Evolutionary conservation across 2,888 invertebrate genomes (phyloP).

Genomic region (Epinotia bilunana): DNA sequence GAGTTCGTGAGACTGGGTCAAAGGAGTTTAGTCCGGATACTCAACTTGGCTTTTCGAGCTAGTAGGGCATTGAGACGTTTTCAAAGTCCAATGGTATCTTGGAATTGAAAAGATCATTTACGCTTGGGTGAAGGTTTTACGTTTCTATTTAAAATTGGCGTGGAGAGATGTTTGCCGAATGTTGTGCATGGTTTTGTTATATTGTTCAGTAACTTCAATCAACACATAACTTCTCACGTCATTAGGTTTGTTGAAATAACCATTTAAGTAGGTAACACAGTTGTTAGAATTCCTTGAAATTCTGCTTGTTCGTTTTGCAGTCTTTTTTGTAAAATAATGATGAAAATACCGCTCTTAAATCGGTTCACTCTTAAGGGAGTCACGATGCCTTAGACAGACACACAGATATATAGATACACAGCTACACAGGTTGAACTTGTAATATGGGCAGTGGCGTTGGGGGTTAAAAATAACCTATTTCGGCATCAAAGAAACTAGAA

Average conservation of each 20-base stretch:
- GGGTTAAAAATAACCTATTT: neutral
- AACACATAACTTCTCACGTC: no score
- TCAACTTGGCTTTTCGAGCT: conserved; percentile 21
- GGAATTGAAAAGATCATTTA: conserved; percentile 18
- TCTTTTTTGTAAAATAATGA: no score
- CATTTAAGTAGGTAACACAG: neutral
- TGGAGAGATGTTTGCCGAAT: no score
- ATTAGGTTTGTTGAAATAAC: neutral
- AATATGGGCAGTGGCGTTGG: no score
- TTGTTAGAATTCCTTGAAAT: neutral
- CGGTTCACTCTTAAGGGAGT: no score
- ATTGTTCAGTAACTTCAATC: no score
- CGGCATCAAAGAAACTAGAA: neutral
- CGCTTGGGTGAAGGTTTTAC: neutral
- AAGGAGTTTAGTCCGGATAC: conserved; percentile 34
- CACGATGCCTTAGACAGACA: no score
- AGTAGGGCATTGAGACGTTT: conserved; percentile 37
- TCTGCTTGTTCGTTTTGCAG: no score
- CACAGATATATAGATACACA: no score
- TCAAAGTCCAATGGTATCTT: conserved; percentile 11
- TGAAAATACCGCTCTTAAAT: no score
- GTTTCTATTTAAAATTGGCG: neutral
- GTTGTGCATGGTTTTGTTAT: no score
- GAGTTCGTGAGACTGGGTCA: conserved; percentile 36
- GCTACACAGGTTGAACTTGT: no score